Base-by-base conservation (phyloP, 2,113 vertebrate genomes). In the Nothoprocta pentlandii region DNA sequence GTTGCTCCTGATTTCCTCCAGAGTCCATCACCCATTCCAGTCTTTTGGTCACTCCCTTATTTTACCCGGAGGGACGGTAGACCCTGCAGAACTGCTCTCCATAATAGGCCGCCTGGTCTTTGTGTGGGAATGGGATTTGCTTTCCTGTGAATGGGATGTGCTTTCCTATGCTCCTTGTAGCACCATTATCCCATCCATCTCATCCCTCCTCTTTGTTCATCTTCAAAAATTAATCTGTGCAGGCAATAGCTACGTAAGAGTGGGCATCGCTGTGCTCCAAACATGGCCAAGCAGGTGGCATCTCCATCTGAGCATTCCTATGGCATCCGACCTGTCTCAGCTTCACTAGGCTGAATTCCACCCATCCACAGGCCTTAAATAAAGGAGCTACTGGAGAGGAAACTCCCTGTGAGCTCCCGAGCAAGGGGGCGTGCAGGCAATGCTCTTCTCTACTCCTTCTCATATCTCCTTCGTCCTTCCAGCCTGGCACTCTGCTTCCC, bases 181-280 rank as follows among this genome's bases (percentile, higher is more conserved):
- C 42, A 44, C 42, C 15, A 6, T 71, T 86, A 73, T 68, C 68
- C 20, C 22, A 47, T 34, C 39, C 32, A 0, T 39, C 30, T 3
- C 5, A 1, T 61, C 9, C 28, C 21, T 76, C 23, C 81, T 89
- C 74, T 17, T 44, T 8, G 2, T 5, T 68, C 25, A 11, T 54
- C 32, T 16, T 23, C 16, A 1, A 26, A 89, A 80, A 8, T 32
- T 76, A 42, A 49, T 7, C 39, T 5, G 2, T 54, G 26, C 36
- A 0, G 0, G 22, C 1, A 6, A 9, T 0, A 0, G 4, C 51
- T 79, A 26, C 49, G 12, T 25, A 12, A 53, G 25, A 13, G 25
- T 7, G 12, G 53, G 53, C 53, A 53, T 26, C 12, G 12, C 51
- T 53, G 51, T 25, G 25, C 53, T 54, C 16, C 6, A 54, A 28